Percentiles rank a stretch among this genome's conserved stretches.
phyloP scores from a whole-genome alignment of 2,888 invertebrate species.

The Mallateleia sp. region DNA sequence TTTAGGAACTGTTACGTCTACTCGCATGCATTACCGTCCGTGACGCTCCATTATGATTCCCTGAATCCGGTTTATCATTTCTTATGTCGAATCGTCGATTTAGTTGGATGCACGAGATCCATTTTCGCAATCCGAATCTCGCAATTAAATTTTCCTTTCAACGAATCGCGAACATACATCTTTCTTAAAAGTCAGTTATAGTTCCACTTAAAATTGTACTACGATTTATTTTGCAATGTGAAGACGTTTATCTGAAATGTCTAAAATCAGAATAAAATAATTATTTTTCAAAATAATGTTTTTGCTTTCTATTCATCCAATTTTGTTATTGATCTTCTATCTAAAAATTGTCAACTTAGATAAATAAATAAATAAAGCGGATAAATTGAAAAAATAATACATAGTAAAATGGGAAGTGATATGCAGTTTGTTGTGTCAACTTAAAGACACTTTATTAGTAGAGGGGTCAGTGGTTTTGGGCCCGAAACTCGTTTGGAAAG shows the following conservation, averaged over 20 bases:
- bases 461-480: slow-evolving; percentile 51
- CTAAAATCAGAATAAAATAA: too few relatives aligned
- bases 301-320: too few relatives aligned
- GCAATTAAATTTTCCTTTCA: slow-evolving; percentile 46
- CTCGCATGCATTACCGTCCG: slow-evolving; percentile 17
- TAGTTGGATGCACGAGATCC: slow-evolving; percentile 2
- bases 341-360: too few relatives aligned
- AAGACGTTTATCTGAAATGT: too few relatives aligned
- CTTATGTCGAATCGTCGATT: slow-evolving; percentile 24
- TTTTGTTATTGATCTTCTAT: too few relatives aligned
- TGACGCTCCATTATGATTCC: slow-evolving; percentile 6
- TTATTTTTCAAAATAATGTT: too few relatives aligned
- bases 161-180: background rate
- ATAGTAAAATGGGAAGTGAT: background rate
- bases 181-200: background rate
- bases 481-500: slow-evolving; percentile 46
- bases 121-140: slow-evolving; percentile 17
- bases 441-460: slow-evolving; percentile 20
- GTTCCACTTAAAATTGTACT: too few relatives aligned
- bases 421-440: slow-evolving; percentile 10
- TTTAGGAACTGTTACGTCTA: slow-evolving; percentile 57
- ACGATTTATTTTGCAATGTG: too few relatives aligned
- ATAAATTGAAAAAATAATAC: background rate
- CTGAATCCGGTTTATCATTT: slow-evolving; percentile 48
- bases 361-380: too few relatives aligned